These are phyloP conservation scores for Lasioglossum zephyrum DNA, from an alignment of 2,888 invertebrate genomes.

Conservation along the genomic window DNA sequence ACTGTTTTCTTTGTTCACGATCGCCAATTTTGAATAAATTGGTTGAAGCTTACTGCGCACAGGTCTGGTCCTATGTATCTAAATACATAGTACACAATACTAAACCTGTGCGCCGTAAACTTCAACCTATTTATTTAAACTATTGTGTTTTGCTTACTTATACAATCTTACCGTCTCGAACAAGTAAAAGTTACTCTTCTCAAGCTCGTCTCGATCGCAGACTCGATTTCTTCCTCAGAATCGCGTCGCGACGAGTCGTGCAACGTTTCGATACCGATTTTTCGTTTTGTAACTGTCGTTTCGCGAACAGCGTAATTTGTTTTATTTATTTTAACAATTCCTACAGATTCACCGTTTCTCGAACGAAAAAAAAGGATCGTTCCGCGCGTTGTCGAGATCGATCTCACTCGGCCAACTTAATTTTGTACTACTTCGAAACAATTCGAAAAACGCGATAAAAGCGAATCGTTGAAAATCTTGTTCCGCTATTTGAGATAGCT, in stretches of 20 bases:
- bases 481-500: not conserved
- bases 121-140: not conserved
- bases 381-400: not conserved
- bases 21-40: no score
- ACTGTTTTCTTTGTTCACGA: no score
- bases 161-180: not conserved
- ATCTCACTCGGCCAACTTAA: not conserved
- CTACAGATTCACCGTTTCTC: not conserved
- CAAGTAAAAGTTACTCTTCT: not conserved
- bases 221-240: not conserved
- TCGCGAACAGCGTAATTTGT: not conserved
- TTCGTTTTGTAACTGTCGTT: not conserved
- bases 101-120: no score
- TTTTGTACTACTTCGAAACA: not conserved
- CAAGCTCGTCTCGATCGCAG: slow-evolving; percentile 1
- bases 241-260: slow-evolving; percentile 6
- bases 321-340: not conserved
- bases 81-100: no score
- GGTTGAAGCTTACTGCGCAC: no score
- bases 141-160: not conserved
- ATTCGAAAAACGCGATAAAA: not conserved
- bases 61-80: no score
- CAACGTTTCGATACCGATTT: not conserved
- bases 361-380: not conserved
- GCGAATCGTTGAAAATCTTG: not conserved